Conservation (phyloP, 2,113 vertebrate species). For the Cololabis saira region DNA sequence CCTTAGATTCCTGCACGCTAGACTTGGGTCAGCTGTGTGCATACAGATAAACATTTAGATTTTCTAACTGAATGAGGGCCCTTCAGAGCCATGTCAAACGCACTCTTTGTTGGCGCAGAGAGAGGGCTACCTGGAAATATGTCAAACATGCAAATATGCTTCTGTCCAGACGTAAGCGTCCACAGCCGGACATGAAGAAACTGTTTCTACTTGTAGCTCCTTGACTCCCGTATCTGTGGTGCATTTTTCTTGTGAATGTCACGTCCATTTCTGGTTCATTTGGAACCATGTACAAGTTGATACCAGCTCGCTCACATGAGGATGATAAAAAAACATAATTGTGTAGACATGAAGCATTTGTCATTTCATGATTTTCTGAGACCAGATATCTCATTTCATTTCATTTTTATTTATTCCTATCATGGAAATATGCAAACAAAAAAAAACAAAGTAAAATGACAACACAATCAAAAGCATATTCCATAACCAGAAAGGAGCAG, state of each 20-base stretch:
- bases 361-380: too few species aligned
- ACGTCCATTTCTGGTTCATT: conserved; percentile 18
- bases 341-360: too few species aligned
- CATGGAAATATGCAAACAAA: too few species aligned
- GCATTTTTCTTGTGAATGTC: conserved; percentile 29
- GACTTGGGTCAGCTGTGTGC: conserved; percentile 52
- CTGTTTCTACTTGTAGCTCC: background rate
- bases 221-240: conserved; percentile 21
- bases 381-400: too few species aligned
- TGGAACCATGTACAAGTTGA: too few species aligned
- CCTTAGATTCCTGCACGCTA: conserved; percentile 37
- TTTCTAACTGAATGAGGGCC: conserved; percentile 17
- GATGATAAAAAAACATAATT: too few species aligned
- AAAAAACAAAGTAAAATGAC: too few species aligned
- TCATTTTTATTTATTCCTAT: too few species aligned
- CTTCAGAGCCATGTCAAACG: conserved; percentile 44
- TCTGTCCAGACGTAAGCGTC: background rate
- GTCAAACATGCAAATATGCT: conserved; percentile 17
- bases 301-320: conserved; percentile 26
- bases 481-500: too few species aligned
- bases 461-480: too few species aligned
- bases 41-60: conserved; percentile 57
- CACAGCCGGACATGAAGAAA: background rate
- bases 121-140: conserved; percentile 30
- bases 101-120: conserved; percentile 38